phyloP scores from a whole-genome alignment of 2,797 vertebrate species.

The Lemur catta region DNA sequence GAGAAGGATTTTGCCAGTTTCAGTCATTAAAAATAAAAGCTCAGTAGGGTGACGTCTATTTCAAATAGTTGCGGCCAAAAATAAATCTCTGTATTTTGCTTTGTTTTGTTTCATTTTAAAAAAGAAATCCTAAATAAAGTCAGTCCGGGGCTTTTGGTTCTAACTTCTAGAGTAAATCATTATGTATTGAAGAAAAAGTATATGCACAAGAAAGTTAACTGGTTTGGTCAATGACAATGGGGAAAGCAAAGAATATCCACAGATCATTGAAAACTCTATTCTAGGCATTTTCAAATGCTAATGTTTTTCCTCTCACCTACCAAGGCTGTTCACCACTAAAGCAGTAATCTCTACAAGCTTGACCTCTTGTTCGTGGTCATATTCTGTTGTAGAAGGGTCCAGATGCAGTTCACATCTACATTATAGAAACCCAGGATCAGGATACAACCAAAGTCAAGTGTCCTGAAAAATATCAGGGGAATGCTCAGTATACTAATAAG shows the following conservation, averaged over 20 bases:
- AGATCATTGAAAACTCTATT: not conserved
- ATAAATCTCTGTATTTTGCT: not conserved
- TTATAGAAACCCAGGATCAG: not conserved
- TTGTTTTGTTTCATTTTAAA: no score
- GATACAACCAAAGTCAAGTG: not conserved
- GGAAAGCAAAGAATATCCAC: not conserved
- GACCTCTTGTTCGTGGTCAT: not conserved
- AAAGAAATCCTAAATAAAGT: slow-evolving; percentile 28
- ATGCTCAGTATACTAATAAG: not conserved
- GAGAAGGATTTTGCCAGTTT: not conserved
- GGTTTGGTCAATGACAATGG: not conserved
- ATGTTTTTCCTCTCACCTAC: not conserved
- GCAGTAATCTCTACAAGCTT: not conserved
- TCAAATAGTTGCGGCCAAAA: slow-evolving; percentile 37
- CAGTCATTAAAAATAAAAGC: slow-evolving; percentile 49
- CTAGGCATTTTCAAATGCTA: not conserved
- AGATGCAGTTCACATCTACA: not conserved
- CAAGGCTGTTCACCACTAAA: not conserved
- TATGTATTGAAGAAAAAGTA: not conserved
- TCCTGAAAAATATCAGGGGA: not conserved
- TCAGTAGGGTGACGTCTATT: not conserved
- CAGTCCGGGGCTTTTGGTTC: not conserved
- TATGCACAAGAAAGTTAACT: not conserved
- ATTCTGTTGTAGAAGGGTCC: not conserved
- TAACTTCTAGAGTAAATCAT: slow-evolving; percentile 16